These are phyloP conservation scores for Zaprionus davidi DNA, from an alignment of 1,140 invertebrate species.

Conservation along the genomic window DNA sequence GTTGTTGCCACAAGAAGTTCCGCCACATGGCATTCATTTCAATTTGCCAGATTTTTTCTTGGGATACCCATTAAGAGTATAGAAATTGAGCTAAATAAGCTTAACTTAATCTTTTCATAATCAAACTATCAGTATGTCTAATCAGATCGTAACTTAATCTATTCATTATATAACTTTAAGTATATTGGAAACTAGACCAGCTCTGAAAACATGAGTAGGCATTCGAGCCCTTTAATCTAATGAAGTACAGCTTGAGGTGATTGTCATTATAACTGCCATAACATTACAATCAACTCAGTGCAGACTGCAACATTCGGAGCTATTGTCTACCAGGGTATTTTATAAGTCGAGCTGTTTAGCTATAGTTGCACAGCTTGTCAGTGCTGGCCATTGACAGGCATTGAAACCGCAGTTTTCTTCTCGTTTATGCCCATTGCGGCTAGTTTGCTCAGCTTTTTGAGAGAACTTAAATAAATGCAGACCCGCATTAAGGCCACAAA, in stretches of 20 bases:
- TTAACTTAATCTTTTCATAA: neutral
- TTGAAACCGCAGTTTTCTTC: constrained; percentile 39
- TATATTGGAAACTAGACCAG: neutral
- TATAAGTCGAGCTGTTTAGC: constrained; percentile 6
- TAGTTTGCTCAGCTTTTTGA: constrained; percentile 25
- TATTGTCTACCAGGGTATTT: neutral
- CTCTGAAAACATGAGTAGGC: neutral
- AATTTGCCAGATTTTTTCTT: constrained; percentile 64
- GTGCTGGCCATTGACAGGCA: constrained; percentile 64
- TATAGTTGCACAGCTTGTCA: constrained; percentile 24
- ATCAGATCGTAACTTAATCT: neutral
- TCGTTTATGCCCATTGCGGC: constrained; percentile 49
- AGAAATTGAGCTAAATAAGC: neutral
- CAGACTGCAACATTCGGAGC: neutral
- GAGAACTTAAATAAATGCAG: constrained; percentile 73
- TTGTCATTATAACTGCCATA: neutral
- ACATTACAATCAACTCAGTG: neutral
- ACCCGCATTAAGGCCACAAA: constrained; percentile 54
- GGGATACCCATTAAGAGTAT: neutral
- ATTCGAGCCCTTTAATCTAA: no score
- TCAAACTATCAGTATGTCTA: neutral
- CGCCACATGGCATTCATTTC: constrained; percentile 75
- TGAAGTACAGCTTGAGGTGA: neutral
- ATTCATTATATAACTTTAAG: neutral
- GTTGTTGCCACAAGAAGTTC: constrained; percentile 68